Conservation (phyloP, 2,888 invertebrate genomes). For the Nematopogon swammerdamellus region DNA sequence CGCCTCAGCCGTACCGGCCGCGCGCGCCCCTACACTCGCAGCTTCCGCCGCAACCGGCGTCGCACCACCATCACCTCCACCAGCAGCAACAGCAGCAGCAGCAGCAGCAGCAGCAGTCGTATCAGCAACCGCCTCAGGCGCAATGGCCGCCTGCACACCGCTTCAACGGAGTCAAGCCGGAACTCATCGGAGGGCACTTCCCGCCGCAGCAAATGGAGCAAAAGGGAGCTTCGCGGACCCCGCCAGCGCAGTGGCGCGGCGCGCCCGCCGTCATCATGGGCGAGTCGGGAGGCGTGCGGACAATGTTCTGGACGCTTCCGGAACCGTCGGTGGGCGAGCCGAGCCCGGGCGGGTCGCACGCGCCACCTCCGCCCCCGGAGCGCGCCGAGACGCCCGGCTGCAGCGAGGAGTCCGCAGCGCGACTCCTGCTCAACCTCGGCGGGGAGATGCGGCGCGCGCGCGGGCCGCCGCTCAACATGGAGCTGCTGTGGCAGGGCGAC, state of each 20-base stretch:
- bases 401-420: slow-evolving; percentile 63
- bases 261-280: slow-evolving; percentile 92
- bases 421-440: slow-evolving; percentile 72
- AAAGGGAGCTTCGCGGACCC: slow-evolving; percentile 34
- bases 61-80: slow-evolving; percentile 15
- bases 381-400: slow-evolving; percentile 40
- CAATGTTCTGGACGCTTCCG: slow-evolving; percentile 65
- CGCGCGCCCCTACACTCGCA: slow-evolving; percentile 29
- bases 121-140: slow-evolving; percentile 25
- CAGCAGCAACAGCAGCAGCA: slow-evolving; percentile 28
- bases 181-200: slow-evolving; percentile 67
- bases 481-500: slow-evolving; percentile 87
- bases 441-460: slow-evolving; percentile 64
- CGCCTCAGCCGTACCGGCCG: slow-evolving; percentile 34
- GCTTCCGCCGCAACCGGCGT: slow-evolving; percentile 8
- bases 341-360: slow-evolving; percentile 42
- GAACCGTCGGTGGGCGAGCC: slow-evolving; percentile 53
- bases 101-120: slow-evolving; percentile 27
- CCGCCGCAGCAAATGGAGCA: slow-evolving; percentile 44
- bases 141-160: slow-evolving; percentile 61
- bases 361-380: slow-evolving; percentile 47
- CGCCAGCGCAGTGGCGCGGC: slow-evolving; percentile 50
- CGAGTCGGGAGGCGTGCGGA: slow-evolving; percentile 83
- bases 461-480: slow-evolving; percentile 81
- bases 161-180: slow-evolving; percentile 79